These are phyloP conservation scores for Spilosoma lubricipeda DNA, from an alignment of 2,888 invertebrate genomes.

Conservation along the genomic window DNA sequence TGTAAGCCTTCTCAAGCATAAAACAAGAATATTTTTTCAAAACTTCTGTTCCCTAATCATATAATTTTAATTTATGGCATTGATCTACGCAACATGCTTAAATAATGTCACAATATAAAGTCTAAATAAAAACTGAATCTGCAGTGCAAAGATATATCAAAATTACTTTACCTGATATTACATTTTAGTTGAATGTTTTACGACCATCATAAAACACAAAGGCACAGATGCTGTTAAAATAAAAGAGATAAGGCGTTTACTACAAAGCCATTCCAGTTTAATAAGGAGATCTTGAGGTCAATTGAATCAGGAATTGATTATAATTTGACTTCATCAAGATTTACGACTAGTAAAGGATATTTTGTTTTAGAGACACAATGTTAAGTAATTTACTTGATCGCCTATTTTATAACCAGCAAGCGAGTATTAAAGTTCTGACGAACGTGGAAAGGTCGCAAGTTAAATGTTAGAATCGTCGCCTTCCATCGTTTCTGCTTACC, in stretches of 20 bases:
- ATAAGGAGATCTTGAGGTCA: conserved; percentile 13
- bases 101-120: background rate
- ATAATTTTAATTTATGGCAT: background rate
- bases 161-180: conserved; percentile 35
- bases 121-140: background rate
- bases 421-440: background rate
- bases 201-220: conserved; percentile 36
- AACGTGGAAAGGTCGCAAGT: background rate
- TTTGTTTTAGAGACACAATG: background rate
- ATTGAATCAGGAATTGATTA: conserved; percentile 1
- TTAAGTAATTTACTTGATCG: background rate
- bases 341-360: conserved; percentile 11
- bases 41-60: no score
- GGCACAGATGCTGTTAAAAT: conserved; percentile 24
- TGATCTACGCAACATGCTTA: background rate
- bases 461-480: background rate
- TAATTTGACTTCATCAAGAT: background rate
- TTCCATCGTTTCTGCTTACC: background rate
- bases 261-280: conserved; percentile 19
- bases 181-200: conserved; percentile 43
- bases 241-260: conserved; percentile 38
- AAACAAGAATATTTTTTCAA: no score
- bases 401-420: background rate
- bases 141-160: conserved; percentile 11
- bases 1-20: no score